Conservation (phyloP, 1,140 invertebrate species). For the Bombus picipes region DNA sequence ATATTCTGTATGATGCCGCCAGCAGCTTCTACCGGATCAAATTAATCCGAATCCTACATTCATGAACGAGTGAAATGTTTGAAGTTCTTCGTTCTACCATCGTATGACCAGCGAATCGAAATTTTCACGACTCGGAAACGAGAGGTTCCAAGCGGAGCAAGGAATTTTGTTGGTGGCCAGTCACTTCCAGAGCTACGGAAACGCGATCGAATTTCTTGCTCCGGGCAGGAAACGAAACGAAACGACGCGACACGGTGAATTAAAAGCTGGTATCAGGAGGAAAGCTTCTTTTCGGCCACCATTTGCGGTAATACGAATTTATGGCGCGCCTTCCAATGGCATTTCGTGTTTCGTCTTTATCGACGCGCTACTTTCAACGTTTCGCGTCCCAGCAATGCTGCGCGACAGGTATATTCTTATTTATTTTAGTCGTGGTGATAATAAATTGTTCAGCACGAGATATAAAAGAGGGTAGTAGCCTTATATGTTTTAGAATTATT, state of each 20-base stretch:
- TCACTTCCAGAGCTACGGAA: background rate
- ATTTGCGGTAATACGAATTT: slow-evolving; percentile 33
- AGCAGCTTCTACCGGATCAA: background rate
- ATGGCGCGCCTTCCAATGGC: background rate
- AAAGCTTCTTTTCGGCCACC: slow-evolving; percentile 28
- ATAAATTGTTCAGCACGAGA: background rate
- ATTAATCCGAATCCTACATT: background rate
- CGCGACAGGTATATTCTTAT: background rate
- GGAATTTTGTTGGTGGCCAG: background rate
- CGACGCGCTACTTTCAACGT: background rate
- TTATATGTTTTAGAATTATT: too few species aligned
- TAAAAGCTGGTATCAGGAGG: background rate
- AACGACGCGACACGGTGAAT: slow-evolving; percentile 13
- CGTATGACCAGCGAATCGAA: slow-evolving; percentile 7
- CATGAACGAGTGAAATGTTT: background rate
- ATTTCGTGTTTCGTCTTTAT: slow-evolving; percentile 2
- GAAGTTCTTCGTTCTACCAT: background rate
- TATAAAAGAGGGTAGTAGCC: too few species aligned
- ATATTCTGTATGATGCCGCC: too few species aligned
- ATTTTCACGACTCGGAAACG: slow-evolving; percentile 9
- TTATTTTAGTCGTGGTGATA: too few species aligned
- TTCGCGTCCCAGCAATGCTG: background rate
- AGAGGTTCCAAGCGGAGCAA: too few species aligned
- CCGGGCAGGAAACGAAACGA: background rate
- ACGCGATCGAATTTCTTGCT: background rate